Conservation (phyloP, 2,888 invertebrate species). For the Ryuthela nishihirai region DNA sequence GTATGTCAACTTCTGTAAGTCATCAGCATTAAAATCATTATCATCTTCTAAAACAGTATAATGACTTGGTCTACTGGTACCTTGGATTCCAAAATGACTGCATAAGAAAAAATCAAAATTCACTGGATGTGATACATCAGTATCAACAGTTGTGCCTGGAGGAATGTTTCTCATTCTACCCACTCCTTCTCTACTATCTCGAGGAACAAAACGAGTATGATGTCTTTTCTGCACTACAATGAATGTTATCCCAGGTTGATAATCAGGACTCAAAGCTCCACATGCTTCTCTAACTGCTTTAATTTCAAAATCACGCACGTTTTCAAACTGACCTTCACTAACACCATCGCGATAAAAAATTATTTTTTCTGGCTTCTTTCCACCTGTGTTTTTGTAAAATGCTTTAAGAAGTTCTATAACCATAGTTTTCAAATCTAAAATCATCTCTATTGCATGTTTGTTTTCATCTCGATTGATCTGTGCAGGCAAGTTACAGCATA, state of each 20-base stretch:
- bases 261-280: constrained; percentile 51
- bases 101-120: constrained; percentile 87
- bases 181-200: constrained; percentile 23
- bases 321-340: constrained; percentile 75
- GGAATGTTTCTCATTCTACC: constrained; percentile 63
- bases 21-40: constrained; percentile 39
- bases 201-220: constrained; percentile 66
- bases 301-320: constrained; percentile 56
- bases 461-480: constrained; percentile 60
- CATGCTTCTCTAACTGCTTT: constrained; percentile 63
- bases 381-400: constrained; percentile 56
- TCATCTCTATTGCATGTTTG: constrained; percentile 42
- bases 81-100: constrained; percentile 58
- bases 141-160: constrained; percentile 84
- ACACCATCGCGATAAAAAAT: constrained; percentile 78
- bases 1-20: constrained; percentile 41
- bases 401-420: constrained; percentile 62
- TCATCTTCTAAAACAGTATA: constrained; percentile 43
- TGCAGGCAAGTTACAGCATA: constrained; percentile 63
- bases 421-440: constrained; percentile 62
- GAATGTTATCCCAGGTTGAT: constrained; percentile 78
- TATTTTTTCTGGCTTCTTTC: constrained; percentile 59
- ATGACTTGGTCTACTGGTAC: constrained; percentile 37
- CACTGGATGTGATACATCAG: constrained; percentile 75
- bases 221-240: constrained; percentile 95